Evolutionary conservation across 1,140 invertebrate genomes (phyloP).

Genomic region (Cotesia vestalis): DNA sequence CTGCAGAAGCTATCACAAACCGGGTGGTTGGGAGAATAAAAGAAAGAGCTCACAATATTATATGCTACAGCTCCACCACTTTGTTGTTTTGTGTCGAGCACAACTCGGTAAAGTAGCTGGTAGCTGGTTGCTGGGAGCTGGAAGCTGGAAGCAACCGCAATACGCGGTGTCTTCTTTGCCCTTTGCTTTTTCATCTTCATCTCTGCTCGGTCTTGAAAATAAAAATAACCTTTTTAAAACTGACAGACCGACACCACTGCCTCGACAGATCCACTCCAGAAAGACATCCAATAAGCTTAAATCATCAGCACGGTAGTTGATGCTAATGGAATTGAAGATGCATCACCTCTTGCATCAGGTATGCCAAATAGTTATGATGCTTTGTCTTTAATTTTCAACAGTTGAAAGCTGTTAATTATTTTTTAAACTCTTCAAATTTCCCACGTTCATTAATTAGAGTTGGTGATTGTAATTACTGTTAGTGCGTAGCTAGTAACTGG

Average conservation of each 20-base stretch:
- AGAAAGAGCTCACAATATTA: neutral
- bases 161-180: slow-evolving; percentile 38
- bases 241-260: slow-evolving; percentile 30
- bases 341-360: too few species aligned
- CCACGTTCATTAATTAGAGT: neutral
- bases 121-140: slow-evolving; percentile 40
- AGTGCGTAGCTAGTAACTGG: too few species aligned
- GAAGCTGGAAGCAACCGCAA: slow-evolving; percentile 46
- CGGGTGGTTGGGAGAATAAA: too few species aligned
- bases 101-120: slow-evolving; percentile 30
- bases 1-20: neutral
- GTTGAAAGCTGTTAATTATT: too few species aligned
- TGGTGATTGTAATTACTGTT: neutral
- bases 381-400: too few species aligned
- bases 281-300: slow-evolving; percentile 62
- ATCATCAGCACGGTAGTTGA: slow-evolving; percentile 49
- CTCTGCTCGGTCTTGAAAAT: neutral
- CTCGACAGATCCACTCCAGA: neutral
- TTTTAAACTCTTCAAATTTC: slow-evolving; percentile 9
- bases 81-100: slow-evolving; percentile 9
- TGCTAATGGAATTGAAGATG: neutral
- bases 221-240: neutral
- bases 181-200: slow-evolving; percentile 20
- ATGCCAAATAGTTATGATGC: too few species aligned
- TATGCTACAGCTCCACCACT: neutral